A percentile compares a stretch with the other conserved stretches of the same genome.
Evolutionary conservation across 1,140 invertebrate genomes (phyloP).

Genomic region (Plodia interpunctella): DNA sequence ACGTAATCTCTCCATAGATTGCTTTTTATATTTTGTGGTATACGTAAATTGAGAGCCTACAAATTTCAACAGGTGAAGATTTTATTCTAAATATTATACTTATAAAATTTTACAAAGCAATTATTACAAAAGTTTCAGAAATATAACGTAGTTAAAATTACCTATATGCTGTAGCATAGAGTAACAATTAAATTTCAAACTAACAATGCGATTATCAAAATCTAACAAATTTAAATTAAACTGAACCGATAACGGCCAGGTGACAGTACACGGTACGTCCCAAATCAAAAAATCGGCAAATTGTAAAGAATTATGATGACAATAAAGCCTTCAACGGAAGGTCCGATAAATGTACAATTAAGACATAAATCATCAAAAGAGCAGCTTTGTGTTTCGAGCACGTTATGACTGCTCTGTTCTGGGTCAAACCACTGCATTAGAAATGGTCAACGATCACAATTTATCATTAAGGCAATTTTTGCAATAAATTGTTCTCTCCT

Average conservation of each 20-base stretch:
- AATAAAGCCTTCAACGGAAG: constrained; percentile 37
- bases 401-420: constrained; percentile 66
- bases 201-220: too few relatives aligned
- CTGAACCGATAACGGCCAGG: constrained; percentile 11
- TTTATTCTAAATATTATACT: too few relatives aligned
- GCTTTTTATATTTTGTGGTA: neutral
- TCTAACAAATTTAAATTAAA: too few relatives aligned
- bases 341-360: constrained; percentile 45
- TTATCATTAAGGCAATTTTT: constrained; percentile 77
- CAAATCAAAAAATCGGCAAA: constrained; percentile 11
- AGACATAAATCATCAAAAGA: constrained; percentile 70
- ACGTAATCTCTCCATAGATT: constrained; percentile 9
- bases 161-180: too few relatives aligned
- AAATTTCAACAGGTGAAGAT: too few relatives aligned
- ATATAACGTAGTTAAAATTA: too few relatives aligned
- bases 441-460: constrained; percentile 63
- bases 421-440: constrained; percentile 54
- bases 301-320: constrained; percentile 42
- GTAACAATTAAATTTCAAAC: too few relatives aligned
- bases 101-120: too few relatives aligned
- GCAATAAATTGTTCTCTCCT: constrained; percentile 67
- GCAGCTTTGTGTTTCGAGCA: constrained; percentile 62
- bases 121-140: too few relatives aligned
- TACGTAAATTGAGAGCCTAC: neutral
- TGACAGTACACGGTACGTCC: constrained; percentile 14